Evolutionary conservation across 2,888 invertebrate genomes (phyloP).

Genomic region (Pollenia amentaria): DNA sequence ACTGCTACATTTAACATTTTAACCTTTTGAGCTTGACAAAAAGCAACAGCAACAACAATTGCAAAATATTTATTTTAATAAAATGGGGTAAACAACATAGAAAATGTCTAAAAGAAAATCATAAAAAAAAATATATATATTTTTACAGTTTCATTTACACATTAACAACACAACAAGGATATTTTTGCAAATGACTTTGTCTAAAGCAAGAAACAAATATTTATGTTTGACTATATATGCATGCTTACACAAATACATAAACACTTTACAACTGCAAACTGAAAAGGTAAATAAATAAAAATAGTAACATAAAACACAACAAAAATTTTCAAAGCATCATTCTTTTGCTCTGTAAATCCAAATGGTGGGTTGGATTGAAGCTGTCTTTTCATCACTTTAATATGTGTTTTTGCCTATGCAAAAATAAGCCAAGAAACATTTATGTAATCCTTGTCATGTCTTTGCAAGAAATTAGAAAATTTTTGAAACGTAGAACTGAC

Average conservation of each 20-base stretch:
- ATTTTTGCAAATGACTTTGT: slow-evolving; percentile 29
- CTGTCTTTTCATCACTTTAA: slow-evolving; percentile 31
- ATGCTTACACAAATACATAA: neutral
- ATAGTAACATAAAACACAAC: neutral
- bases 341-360: slow-evolving; percentile 12
- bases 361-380: neutral
- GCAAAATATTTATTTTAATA: slow-evolving; percentile 41
- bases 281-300: slow-evolving; percentile 47
- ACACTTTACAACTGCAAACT: slow-evolving; percentile 45
- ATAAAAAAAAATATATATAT: neutral
- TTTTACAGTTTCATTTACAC: slow-evolving; percentile 17
- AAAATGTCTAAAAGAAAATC: slow-evolving; percentile 18
- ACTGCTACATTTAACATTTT: slow-evolving; percentile 71
- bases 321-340: slow-evolving; percentile 49
- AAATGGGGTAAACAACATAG: slow-evolving; percentile 38
- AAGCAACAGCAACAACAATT: slow-evolving; percentile 41
- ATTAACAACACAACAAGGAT: slow-evolving; percentile 13
- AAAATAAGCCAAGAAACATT: neutral
- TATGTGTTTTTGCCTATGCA: slow-evolving; percentile 4
- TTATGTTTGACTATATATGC: neutral
- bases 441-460: neutral
- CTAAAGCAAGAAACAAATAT: neutral
- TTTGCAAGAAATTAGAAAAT: no score
- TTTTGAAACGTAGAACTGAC: no score
- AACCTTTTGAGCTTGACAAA: slow-evolving; percentile 63